Conservation (phyloP, 2,113 vertebrate species). For the human region GRCh38 chrX:55877501-55878000, state of each 20-base stretch:
- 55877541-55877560: not conserved
- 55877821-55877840: not conserved
- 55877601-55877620: not conserved
- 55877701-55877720: not conserved
- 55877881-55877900: not conserved
- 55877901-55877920: not conserved
- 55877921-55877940: not conserved
- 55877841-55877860: not conserved
- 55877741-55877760: no score
- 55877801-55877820: not conserved
- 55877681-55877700: not conserved
- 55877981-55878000: not conserved
- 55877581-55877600: not conserved
- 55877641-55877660: not conserved
- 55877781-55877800: not conserved
- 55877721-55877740: no score
- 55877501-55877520: no score
- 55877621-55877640: not conserved
- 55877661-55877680: not conserved
- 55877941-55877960: not conserved
- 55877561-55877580: not conserved
- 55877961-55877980: not conserved
- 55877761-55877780: not conserved
- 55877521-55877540: no score
- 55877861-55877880: not conserved